Percentiles rank a stretch among this genome's conserved stretches.
Evolutionary conservation across 92 coral and sea anemone genomes (phyloP).

Genomic region (Porites evermanni): DNA sequence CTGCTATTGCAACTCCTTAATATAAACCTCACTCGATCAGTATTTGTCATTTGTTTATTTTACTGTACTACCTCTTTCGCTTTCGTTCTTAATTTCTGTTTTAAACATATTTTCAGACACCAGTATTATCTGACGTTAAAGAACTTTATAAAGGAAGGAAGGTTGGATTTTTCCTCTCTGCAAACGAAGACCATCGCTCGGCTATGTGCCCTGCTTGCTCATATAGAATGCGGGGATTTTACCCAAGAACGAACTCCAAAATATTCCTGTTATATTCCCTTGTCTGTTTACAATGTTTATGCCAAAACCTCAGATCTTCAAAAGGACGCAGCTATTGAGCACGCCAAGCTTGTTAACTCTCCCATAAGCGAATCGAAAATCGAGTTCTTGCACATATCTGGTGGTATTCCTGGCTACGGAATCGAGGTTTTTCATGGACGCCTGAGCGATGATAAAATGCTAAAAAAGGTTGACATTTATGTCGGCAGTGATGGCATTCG

Average conservation of each 20-base stretch:
- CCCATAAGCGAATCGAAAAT: constrained; percentile 81
- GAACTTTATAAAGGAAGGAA: constrained; percentile 81
- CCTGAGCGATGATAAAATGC: constrained; percentile 74
- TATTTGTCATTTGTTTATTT: constrained; percentile 8
- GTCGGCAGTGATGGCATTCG: constrained; percentile 93
- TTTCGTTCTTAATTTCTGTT: not conserved
- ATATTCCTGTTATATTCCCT: constrained; percentile 83
- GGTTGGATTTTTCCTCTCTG: constrained; percentile 84
- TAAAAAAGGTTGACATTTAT: constrained; percentile 87
- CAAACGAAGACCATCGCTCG: constrained; percentile 92
- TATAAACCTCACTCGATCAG: not conserved
- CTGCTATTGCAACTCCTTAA: constrained; percentile 11
- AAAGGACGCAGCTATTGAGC: constrained; percentile 93
- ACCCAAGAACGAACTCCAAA: constrained; percentile 85
- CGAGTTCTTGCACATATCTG: constrained; percentile 82
- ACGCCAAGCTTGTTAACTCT: constrained; percentile 76
- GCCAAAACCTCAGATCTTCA: constrained; percentile 90
- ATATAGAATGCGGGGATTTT: constrained; percentile 89
- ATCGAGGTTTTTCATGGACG: constrained; percentile 92
- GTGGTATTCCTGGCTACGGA: constrained; percentile 91
- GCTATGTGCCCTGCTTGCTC: constrained; percentile 90
- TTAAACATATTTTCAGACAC: constrained; percentile 65
- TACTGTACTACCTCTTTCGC: not conserved
- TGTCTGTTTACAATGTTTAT: constrained; percentile 74
- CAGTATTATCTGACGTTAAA: constrained; percentile 92